Percentiles rank a stretch among this genome's conserved stretches.
Conservation (phyloP, 92 coral and sea anemone species). For the Pocillopora meandrina region DNA sequence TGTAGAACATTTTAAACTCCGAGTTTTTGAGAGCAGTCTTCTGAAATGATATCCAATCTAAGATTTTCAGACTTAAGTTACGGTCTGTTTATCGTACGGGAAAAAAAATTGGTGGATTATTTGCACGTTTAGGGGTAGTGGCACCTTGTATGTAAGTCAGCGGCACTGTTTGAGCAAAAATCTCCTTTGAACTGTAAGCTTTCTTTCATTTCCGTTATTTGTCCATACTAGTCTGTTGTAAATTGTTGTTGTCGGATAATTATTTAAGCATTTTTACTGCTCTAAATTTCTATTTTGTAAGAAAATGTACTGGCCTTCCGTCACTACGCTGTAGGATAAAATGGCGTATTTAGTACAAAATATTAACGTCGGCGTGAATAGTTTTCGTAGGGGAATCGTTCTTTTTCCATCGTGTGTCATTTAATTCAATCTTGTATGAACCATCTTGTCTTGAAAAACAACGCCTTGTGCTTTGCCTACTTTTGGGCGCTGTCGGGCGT, state of each 20-base stretch:
- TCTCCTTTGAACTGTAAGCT: constrained; percentile 27
- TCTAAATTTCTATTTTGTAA: constrained; percentile 24
- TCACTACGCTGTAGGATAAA: background rate
- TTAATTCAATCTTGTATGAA: background rate
- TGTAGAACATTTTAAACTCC: background rate
- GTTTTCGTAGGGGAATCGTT: background rate
- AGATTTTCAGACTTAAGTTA: too few species aligned
- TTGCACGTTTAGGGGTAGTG: too few species aligned
- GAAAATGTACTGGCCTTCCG: constrained; percentile 4
- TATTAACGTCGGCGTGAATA: background rate
- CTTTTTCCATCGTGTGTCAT: background rate
- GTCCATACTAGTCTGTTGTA: background rate
- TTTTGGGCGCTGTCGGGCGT: constrained; percentile 28
- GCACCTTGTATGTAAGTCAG: background rate
- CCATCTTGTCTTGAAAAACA: background rate
- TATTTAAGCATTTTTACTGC: background rate
- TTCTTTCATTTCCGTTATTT: constrained; percentile 13
- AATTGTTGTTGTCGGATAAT: background rate
- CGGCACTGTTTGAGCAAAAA: background rate
- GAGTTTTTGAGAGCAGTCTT: too few species aligned
- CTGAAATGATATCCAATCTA: too few species aligned
- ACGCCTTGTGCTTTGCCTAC: background rate
- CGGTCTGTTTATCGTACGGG: too few species aligned
- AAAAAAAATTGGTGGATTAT: too few species aligned
- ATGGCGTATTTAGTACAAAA: background rate